phyloP scores from a whole-genome alignment of 2,113 vertebrate genomes.

The Ctenomys sociabilis region DNA sequence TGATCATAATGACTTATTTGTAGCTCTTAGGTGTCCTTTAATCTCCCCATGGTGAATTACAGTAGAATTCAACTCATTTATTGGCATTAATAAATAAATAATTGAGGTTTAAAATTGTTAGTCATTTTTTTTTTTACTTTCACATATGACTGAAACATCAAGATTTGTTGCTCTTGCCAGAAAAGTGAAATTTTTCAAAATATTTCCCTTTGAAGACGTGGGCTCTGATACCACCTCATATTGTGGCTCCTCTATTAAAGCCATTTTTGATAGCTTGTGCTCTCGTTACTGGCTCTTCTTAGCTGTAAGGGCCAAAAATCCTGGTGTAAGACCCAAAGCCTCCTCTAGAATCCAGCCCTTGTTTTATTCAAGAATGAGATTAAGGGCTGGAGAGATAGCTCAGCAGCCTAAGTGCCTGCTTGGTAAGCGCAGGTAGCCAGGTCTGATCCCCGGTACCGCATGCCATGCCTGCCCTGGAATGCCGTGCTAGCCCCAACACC shows the following conservation, averaged over 20 bases:
- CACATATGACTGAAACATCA: constrained; percentile 65
- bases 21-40: constrained; percentile 61
- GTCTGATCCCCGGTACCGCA: too few species aligned
- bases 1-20: constrained; percentile 80
- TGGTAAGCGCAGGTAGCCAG: too few species aligned
- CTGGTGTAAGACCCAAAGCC: constrained; percentile 29
- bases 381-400: neutral
- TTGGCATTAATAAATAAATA: constrained; percentile 74
- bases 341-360: constrained; percentile 35
- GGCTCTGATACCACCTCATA: constrained; percentile 45
- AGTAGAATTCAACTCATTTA: constrained; percentile 70
- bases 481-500: too few species aligned
- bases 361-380: constrained; percentile 20
- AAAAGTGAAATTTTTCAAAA: constrained; percentile 74
- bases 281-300: constrained; percentile 12
- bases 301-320: constrained; percentile 21
- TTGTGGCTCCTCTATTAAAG: neutral
- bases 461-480: too few species aligned
- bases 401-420: too few species aligned
- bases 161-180: constrained; percentile 69
- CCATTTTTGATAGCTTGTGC: neutral
- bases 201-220: constrained; percentile 68
- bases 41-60: constrained; percentile 71
- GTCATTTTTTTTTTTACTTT: constrained; percentile 69
- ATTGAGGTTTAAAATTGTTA: constrained; percentile 73